A percentile compares a stretch with the other conserved stretches of the same genome.
These are phyloP conservation scores for Meloidogyne chitwoodi DNA, from an alignment of 1,140 invertebrate genomes.

Conservation along the genomic window DNA sequence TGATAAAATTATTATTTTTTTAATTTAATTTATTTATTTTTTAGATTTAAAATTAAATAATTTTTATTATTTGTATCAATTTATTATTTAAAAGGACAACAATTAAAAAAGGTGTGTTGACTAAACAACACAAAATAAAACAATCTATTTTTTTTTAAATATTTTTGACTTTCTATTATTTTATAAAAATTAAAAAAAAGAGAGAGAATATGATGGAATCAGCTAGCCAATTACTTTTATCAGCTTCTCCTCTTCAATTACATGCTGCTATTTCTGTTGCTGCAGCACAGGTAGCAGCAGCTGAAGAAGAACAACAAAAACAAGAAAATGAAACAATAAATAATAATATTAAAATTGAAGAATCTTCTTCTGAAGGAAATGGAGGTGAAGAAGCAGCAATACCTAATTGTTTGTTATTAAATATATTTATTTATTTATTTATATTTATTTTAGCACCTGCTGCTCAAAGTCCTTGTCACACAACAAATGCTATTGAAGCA, in stretches of 20 bases:
- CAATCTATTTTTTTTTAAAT: too few species aligned
- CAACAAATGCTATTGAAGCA: background rate
- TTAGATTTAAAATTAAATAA: too few species aligned
- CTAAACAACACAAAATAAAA: too few species aligned
- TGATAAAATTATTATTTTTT: too few species aligned
- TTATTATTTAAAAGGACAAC: too few species aligned
- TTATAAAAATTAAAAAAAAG: too few species aligned
- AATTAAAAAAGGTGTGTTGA: too few species aligned
- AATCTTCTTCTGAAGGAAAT: background rate
- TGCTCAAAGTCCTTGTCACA: background rate
- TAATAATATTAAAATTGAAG: background rate
- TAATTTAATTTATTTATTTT: too few species aligned
- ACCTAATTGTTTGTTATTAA: background rate
- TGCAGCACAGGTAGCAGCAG: background rate
- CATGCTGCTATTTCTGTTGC: background rate
- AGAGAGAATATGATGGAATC: background rate
- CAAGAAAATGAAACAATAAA: background rate
- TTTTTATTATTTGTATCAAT: too few species aligned
- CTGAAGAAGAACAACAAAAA: background rate
- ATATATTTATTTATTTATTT: background rate
- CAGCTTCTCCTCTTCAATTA: background rate
- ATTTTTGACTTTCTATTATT: too few species aligned
- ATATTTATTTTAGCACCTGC: background rate
- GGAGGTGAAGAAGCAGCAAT: background rate
- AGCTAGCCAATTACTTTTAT: background rate